These are phyloP conservation scores for Biston betularia DNA, from an alignment of 2,888 invertebrate species.

Conservation along the genomic window DNA sequence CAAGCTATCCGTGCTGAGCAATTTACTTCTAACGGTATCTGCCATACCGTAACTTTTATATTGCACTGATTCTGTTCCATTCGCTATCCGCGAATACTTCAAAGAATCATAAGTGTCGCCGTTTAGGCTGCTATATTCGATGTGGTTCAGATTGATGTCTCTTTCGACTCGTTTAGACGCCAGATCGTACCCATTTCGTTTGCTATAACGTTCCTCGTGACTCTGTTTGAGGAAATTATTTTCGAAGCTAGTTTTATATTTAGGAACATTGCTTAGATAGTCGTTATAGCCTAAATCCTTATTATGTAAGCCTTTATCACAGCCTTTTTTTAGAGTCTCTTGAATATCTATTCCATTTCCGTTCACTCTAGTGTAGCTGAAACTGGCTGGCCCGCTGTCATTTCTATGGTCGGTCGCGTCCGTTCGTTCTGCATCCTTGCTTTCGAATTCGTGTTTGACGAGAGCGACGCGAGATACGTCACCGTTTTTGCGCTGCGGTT, in stretches of 20 bases:
- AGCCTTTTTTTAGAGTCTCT: constrained; percentile 82
- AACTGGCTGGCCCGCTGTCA: constrained; percentile 69
- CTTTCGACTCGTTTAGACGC: constrained; percentile 75
- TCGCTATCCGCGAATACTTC: constrained; percentile 83
- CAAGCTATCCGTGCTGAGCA: constrained; percentile 81
- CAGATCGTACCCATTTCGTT: constrained; percentile 79
- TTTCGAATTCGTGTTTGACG: constrained; percentile 79
- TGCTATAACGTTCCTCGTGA: constrained; percentile 77
- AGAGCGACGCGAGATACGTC: constrained; percentile 77
- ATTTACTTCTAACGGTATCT: constrained; percentile 83
- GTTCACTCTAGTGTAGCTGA: constrained; percentile 70
- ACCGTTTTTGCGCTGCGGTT: constrained; percentile 67
- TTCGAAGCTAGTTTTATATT: constrained; percentile 84
- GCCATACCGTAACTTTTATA: constrained; percentile 81
- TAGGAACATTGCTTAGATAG: constrained; percentile 84
- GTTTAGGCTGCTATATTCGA: constrained; percentile 79
- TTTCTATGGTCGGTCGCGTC: constrained; percentile 68
- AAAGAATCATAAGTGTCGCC: constrained; percentile 82
- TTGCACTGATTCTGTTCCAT: constrained; percentile 83
- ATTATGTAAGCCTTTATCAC: constrained; percentile 84
- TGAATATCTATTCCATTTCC: constrained; percentile 80
- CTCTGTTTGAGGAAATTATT: constrained; percentile 81
- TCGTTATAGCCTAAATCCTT: constrained; percentile 80
- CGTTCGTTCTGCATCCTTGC: constrained; percentile 71
- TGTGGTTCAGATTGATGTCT: constrained; percentile 77